Evolutionary conservation across 2,113 vertebrate species (phyloP).

Genomic region (Arizona elegans): DNA sequence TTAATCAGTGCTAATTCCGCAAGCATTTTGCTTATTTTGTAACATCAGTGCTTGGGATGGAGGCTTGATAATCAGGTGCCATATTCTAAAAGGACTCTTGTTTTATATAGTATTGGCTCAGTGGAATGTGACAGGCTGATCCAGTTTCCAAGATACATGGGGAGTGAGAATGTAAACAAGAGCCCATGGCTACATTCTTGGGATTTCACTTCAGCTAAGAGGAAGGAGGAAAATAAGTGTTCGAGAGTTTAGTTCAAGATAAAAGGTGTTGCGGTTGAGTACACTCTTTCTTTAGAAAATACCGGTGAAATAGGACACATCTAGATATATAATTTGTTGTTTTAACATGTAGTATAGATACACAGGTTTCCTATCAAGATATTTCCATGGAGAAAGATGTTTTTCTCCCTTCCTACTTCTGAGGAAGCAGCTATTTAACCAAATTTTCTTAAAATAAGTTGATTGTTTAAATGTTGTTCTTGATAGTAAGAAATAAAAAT

Average conservation of each 20-base stretch:
- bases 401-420: neutral
- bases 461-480: neutral
- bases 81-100: slow-evolving; percentile 6
- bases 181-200: slow-evolving; percentile 73
- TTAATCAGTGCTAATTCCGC: neutral
- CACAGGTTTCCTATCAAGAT: neutral
- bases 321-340: neutral
- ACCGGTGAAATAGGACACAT: neutral
- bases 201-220: slow-evolving; percentile 58
- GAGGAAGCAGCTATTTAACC: neutral
- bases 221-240: slow-evolving; percentile 62
- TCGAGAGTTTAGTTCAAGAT: slow-evolving; percentile 50
- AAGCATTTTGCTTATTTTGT: neutral
- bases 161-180: slow-evolving; percentile 67
- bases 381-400: neutral
- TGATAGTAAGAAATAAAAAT: neutral
- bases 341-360: accelerated
- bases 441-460: neutral
- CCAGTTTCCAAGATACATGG: slow-evolving; percentile 63
- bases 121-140: slow-evolving; percentile 67
- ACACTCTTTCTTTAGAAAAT: slow-evolving; percentile 22
- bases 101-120: slow-evolving; percentile 35
- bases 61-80: slow-evolving; percentile 2
- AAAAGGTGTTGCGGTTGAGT: slow-evolving; percentile 53
- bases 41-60: neutral